Evolutionary conservation across 2,888 invertebrate species (phyloP), one percentile per base, ranked within the genome.

Genomic region (Microchrysa polita): DNA sequence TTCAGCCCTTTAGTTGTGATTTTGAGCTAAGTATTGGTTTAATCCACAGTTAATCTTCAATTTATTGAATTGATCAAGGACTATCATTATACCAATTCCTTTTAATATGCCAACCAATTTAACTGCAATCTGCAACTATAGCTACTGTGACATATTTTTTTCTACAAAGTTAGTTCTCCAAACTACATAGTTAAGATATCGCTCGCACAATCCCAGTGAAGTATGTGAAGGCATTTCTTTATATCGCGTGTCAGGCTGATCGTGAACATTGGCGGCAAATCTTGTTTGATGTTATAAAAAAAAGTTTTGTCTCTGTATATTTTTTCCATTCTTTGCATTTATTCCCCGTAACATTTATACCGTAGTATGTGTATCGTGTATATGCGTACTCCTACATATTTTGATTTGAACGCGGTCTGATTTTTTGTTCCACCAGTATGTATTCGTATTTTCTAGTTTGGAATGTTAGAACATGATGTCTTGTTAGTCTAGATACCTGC

Each of bases 251-350:
- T 34, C 53, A 57, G 55, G 55, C 22, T n/a, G 52, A 67, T 67
- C 55, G 57, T 27, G 34, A 53, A 67, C 55, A 59, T 20, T 34
- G 74, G 69, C 74, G 74, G 74, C 69, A 52, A 53, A 69, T 74
- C 60, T 48, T 59, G 67, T 74, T 74, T 74, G 74, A 74, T 61
- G 74, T 74, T 74, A 57, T 42, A 55, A 69, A 67, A n/a, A n/a
- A 48, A 55, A 69, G 69, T 55, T n/a, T 48, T 59, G 72, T 60
- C 57, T 59, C 60, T 72, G 23, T 20, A 22, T 34, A 61, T 61
- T 61, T 61, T 59, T 22, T 27, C 23, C 27, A 22, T 23, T 27
- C 14, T 57, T 59, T 59, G 5, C 59, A 23, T 20, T 59, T 23
- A 20, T 59, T 59, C 10, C 22, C 27, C 27, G 7, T 7, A 2